Conservation (phyloP, 2,797 vertebrate genomes). For the Sylvia borin region DNA sequence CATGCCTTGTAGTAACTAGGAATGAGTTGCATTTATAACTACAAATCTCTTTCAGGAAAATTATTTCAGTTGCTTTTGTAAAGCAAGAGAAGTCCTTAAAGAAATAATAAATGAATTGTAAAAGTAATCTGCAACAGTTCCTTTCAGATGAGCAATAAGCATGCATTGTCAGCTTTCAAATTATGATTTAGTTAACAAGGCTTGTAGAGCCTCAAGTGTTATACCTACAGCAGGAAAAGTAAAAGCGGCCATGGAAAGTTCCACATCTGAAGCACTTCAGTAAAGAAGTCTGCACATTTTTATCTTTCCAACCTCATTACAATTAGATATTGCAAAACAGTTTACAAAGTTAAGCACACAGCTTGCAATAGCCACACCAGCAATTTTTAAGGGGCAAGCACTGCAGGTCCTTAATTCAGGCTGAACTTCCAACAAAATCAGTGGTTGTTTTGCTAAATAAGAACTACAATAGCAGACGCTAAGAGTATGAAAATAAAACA, state of each 20-base stretch:
- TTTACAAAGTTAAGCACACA: constrained; percentile 9
- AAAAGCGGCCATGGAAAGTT: not conserved
- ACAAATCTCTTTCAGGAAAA: not conserved
- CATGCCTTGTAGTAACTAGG: not conserved
- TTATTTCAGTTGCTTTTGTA: not conserved
- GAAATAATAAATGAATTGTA: not conserved
- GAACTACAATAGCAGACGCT: not conserved
- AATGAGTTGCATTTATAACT: not conserved
- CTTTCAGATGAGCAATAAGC: constrained; percentile 36
- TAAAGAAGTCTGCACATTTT: constrained; percentile 5
- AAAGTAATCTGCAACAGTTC: constrained; percentile 1
- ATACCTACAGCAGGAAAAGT: not conserved
- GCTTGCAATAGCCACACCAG: constrained; percentile 26
- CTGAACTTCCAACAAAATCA: not conserved
- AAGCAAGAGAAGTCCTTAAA: constrained; percentile 15
- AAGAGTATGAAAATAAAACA: not conserved
- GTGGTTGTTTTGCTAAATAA: not conserved
- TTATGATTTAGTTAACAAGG: not conserved
- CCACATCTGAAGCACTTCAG: not conserved
- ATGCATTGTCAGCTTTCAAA: constrained; percentile 17
- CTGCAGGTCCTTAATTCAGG: not conserved
- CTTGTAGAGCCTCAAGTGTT: not conserved
- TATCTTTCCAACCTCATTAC: constrained; percentile 5
- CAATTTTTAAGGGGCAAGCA: constrained; percentile 44
- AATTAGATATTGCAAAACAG: constrained; percentile 44